Percentiles rank a stretch among this genome's conserved stretches.
Conservation (phyloP, 2,888 invertebrate genomes). For the Coenonympha glycerion region DNA sequence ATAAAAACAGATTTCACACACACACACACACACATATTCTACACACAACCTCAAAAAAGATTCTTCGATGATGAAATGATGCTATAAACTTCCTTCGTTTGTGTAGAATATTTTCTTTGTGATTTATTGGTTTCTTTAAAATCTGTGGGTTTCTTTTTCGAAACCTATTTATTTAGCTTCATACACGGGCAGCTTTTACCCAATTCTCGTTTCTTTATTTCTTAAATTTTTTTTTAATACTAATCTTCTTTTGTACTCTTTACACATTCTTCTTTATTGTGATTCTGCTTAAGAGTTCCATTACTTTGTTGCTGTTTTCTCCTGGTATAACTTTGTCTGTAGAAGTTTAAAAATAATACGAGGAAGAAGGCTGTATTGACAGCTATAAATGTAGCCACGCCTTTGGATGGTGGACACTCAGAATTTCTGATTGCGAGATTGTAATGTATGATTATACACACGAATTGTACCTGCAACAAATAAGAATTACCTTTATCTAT, state of each 20-base stretch:
- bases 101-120: too few relatives aligned
- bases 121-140: too few relatives aligned
- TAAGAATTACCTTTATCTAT: too few relatives aligned
- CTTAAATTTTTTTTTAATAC: not conserved
- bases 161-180: not conserved
- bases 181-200: not conserved
- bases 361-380: conserved; percentile 76
- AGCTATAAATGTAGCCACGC: conserved; percentile 72
- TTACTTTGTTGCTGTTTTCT: not conserved
- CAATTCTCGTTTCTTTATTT: not conserved
- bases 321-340: conserved; percentile 55
- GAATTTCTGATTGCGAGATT: conserved; percentile 60
- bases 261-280: not conserved
- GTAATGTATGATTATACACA: conserved; percentile 77
- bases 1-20: too few relatives aligned
- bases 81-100: too few relatives aligned
- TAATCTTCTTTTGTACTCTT: not conserved
- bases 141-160: too few relatives aligned
- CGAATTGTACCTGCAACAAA: conserved; percentile 77
- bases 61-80: too few relatives aligned
- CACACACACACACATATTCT: too few relatives aligned
- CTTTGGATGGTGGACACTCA: conserved; percentile 77
- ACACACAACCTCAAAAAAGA: too few relatives aligned
- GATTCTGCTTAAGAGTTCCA: not conserved
- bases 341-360: conserved; percentile 80